These are phyloP conservation scores for Anser brachyrhynchus DNA, from an alignment of 2,113 vertebrate species.

Conservation along the genomic window DNA sequence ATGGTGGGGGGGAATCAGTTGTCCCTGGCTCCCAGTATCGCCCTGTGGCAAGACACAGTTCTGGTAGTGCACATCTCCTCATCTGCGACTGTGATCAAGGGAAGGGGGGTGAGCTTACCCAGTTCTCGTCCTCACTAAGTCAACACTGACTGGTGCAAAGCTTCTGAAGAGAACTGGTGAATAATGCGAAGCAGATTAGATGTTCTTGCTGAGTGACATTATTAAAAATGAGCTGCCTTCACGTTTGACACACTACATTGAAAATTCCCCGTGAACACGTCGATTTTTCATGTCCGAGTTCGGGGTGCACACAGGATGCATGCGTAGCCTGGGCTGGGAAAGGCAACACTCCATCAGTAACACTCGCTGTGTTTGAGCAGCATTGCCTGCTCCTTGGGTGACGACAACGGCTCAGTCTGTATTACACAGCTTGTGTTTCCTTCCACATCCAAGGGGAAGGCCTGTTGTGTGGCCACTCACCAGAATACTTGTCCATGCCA, in stretches of 20 bases:
- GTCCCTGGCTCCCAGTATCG: background rate
- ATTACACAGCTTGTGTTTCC: background rate
- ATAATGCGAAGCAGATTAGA: background rate
- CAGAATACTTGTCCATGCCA: background rate
- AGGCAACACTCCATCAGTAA: background rate
- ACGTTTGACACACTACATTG: background rate
- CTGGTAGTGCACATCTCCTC: background rate
- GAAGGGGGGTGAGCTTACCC: background rate
- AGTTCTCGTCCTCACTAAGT: background rate
- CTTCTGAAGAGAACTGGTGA: background rate
- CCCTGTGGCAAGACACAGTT: background rate
- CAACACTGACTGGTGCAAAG: background rate
- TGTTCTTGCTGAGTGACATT: background rate
- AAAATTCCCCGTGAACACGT: background rate
- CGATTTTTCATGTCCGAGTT: background rate
- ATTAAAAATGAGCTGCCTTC: background rate
- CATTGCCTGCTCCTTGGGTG: background rate
- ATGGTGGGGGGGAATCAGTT: background rate
- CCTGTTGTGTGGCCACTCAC: background rate
- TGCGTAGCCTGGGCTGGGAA: background rate
- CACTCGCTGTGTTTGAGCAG: background rate
- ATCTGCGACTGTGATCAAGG: fast-evolving
- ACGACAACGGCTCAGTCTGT: background rate
- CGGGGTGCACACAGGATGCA: background rate
- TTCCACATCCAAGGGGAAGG: background rate